Percentiles rank a stretch among this genome's conserved stretches.
These are phyloP conservation scores for Patella depressa DNA, from an alignment of 2,888 invertebrate species.

Conservation along the genomic window DNA sequence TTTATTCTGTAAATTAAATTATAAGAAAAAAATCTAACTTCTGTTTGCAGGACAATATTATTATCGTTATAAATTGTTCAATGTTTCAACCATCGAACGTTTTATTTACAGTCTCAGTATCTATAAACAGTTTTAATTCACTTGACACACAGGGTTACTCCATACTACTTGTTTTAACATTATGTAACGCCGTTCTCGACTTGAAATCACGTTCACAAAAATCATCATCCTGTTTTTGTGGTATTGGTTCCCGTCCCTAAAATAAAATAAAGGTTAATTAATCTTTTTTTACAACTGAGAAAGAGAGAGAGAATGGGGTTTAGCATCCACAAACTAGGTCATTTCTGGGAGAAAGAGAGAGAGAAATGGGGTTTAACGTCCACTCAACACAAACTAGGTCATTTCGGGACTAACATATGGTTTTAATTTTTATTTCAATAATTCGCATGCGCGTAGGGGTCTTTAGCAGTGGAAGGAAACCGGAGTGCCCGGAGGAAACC, in stretches of 20 bases:
- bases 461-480: too few relatives aligned
- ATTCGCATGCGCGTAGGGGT: too few relatives aligned
- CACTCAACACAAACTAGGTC: too few relatives aligned
- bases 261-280: constrained; percentile 7
- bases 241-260: constrained; percentile 17
- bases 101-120: neutral
- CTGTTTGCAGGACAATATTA: neutral
- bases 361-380: too few relatives aligned
- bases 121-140: neutral
- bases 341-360: too few relatives aligned
- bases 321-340: too few relatives aligned
- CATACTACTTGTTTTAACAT: constrained; percentile 26
- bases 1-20: neutral
- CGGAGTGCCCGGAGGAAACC: too few relatives aligned
- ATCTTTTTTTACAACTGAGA: neutral
- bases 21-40: neutral
- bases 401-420: too few relatives aligned
- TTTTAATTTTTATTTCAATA: too few relatives aligned
- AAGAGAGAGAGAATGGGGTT: too few relatives aligned
- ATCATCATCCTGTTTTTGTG: constrained; percentile 45
- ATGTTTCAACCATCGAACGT: neutral
- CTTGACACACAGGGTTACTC: neutral
- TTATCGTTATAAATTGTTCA: neutral
- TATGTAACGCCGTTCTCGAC: constrained; percentile 33
- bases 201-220: constrained; percentile 52